Conservation (phyloP, 2,888 invertebrate species). For the Trachelus iudaicus region DNA sequence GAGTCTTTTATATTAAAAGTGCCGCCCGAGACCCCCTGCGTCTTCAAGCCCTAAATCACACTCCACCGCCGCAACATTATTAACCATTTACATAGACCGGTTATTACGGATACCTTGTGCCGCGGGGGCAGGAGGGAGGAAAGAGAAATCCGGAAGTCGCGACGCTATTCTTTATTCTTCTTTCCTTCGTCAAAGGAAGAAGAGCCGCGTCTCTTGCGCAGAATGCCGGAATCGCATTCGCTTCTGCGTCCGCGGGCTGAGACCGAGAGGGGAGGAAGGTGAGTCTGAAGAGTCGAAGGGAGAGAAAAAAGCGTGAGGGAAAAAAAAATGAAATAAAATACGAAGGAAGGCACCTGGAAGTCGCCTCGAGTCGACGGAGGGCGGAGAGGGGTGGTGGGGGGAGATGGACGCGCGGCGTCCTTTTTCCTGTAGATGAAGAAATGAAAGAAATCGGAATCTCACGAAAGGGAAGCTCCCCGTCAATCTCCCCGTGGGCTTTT, state of each 20-base stretch:
- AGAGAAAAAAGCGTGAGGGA: not conserved
- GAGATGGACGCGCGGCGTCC: not conserved
- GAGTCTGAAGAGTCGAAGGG: not conserved
- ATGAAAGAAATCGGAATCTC: not conserved
- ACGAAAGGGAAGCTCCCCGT: not conserved
- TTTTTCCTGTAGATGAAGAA: not conserved
- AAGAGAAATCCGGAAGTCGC: not conserved
- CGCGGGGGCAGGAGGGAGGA: not conserved
- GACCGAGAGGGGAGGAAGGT: not conserved
- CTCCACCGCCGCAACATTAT: conserved; percentile 36
- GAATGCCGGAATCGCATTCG: not conserved
- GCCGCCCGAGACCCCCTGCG: conserved; percentile 21
- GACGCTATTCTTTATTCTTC: not conserved
- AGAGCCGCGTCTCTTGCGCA: not conserved
- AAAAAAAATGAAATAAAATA: not conserved
- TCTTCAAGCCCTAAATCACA: conserved; percentile 31
- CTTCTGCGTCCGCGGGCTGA: not conserved
- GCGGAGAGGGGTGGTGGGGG: not conserved
- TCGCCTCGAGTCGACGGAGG: not conserved
- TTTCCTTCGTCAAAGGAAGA: not conserved
- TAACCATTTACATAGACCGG: conserved; percentile 43
- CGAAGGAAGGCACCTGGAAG: not conserved
- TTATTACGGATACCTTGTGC: conserved; percentile 35
- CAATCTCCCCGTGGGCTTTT: not conserved
- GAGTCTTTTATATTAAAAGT: conserved; percentile 50